Base-by-base conservation (phyloP, 1,140 invertebrate genomes). In the Archegozetes longisetosus region DNA sequence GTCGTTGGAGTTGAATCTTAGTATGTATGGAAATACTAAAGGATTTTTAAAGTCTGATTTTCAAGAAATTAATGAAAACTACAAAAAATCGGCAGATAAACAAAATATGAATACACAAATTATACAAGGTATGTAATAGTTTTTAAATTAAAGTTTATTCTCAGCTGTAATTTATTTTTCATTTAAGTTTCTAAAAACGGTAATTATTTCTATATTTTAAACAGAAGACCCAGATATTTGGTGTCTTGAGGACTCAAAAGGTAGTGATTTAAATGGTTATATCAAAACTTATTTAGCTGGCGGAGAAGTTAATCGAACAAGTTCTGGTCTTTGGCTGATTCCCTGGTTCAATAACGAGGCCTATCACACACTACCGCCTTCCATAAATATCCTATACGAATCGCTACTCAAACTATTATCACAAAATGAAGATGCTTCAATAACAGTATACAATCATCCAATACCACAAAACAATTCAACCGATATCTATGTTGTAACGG, bases 331-430 rank as follows among this genome's bases (percentile, higher is more conserved):
- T n/a, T n/a, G n/a, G n/a, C n/a, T n/a, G n/a, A 24, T 28, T 13
- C 9, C 58, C 26, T 62, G 61, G 61, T 64, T 64, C 60, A 61
- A 53, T 46, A 23, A 29, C 28, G 61, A 62, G 54, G 58, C 60
- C 6, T 62, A 23, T 4, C 61, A 62, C 27, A 25, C 60, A 26
- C 29, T 62, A 6, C 61, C 61, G 3, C 9, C 32, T 20, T 62
- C 61, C 6, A 26, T 62, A 12, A 53, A 51, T 26, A 22, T 46
- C 3, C 20, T 60, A 13, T 60, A 60, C 26, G 29, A 60, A 24
- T 22, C 51, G 13, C 20, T 60, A 6, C 28, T 60, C 9, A 9
- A 12, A n/a, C n/a, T n/a, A n/a, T n/a, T n/a, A n/a, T n/a, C n/a
- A n/a, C n/a, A n/a, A n/a, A n/a, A n/a, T n/a, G n/a, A n/a, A n/a